Base-by-base conservation (phyloP, 2,113 vertebrate genomes). In the Cyprinodon tularosa region DNA sequence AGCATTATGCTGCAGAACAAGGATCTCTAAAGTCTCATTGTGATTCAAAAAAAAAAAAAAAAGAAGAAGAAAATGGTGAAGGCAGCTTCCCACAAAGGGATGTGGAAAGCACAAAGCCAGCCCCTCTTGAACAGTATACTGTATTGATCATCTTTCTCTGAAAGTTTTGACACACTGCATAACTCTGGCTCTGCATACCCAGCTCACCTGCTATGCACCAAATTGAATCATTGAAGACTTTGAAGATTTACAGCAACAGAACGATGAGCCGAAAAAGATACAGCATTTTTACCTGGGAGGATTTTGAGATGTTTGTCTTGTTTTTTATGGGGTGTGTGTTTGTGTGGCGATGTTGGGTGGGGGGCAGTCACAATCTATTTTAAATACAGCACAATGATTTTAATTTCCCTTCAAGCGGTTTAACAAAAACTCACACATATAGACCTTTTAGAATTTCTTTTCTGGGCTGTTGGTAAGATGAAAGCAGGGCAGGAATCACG, bases 111-210 rank as follows among this genome's bases (percentile, higher is more conserved):
- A 17, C 61, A 68, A 66, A 82, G 74, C 4, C 75, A 68, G 70
- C 72, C 76, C 22, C 59, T 81, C 82, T 81, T 72, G 68, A 86
- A 72, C 84, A 82, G 68, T 48, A 81, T 88, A 93, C 93, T 87
- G 92, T 88, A 93, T 94, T 87, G 92, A 93, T 93, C 87, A 89
- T 89, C 82, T 83, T 74, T 86, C 83, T 82, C 82, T 57, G 86
- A 87, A 85, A 87, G 83, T 84, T 86, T 89, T 90, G 85, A 90
- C 74, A 87, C 89, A 81, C 81, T 53, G 67, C 76, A 70, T 78
- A 91, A 83, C 83, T 86, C 87, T 84, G 67, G 82, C 83, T 86
- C 87, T 84, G 67, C 85, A 76, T 85, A 82, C 82, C 78, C 42
- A 84, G 84, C 88, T 90, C 89, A 90, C 89, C 90, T 88, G 84